Base-by-base conservation (phyloP, 2,797 vertebrate genomes). In the Silurus lanzhouensis region DNA sequence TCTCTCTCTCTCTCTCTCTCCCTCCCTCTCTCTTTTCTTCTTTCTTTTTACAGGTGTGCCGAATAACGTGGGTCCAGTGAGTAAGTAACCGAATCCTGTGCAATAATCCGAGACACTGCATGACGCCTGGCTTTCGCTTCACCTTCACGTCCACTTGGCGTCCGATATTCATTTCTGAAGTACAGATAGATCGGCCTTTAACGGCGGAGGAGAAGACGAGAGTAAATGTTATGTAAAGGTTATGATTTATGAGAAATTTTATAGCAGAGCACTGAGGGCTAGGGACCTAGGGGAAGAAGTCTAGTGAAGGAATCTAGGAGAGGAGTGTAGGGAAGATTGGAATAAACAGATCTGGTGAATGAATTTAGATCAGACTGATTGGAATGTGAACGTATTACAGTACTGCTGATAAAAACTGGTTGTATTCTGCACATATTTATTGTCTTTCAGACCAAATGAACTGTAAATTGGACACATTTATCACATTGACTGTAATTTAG, bases 51-150 rank as follows among this genome's bases (percentile, higher is more conserved):
- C 72, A 89, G 88, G 84, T 85, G 95, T 97, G 89, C 96, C 97
- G 92, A 99, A 96, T 95, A 97, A 96, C 95, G 96, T 97, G 95
- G 97, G 97, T 95, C 98, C 98, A 92, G 97, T 98, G 96, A 98
- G 97, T 99, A 99, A 98, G 97, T 98, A 97, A 94, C 92, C 91
- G 83, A 67, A 66, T 87, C 86, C 86, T 87, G 87, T 88, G 83
- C 64, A 88, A 81, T 83, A 67, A 83, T 82, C 89, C 88, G 89
- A 91, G 87, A 91, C 91, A 89, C 88, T 87, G 80, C 91, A 89
- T 91, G 91, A 94, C 86, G 94, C 96, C 95, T 95, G 92, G 95
- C 96, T 96, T 92, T 80, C 94, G 92, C 94, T 92, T 52, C 48
- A 52, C 48, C 92, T 80, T 94, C 91, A 85, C 91, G 92, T 92